Conservation (phyloP, 2,888 invertebrate species). For the Himalopsyche kuldschensis region DNA sequence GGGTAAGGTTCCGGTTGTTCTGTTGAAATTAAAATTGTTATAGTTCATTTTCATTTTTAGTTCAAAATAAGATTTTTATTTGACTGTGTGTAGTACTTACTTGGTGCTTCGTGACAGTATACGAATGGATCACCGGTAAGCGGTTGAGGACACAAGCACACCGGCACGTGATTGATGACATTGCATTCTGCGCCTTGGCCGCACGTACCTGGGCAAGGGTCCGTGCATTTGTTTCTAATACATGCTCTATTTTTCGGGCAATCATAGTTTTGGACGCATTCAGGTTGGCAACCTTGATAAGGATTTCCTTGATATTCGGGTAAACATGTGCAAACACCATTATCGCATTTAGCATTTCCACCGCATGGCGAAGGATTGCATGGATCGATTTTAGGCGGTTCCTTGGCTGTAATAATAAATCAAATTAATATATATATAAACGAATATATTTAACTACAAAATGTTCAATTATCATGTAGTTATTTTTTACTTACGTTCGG, state of each 20-base stretch:
- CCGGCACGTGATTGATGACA: slow-evolving; percentile 76
- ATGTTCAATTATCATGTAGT: background rate
- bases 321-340: slow-evolving; percentile 65
- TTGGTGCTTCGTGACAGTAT: slow-evolving; percentile 63
- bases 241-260: slow-evolving; percentile 72
- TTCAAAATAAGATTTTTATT: background rate
- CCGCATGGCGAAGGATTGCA: slow-evolving; percentile 71
- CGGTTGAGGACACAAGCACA: slow-evolving; percentile 72
- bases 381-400: slow-evolving; percentile 50
- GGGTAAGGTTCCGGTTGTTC: slow-evolving; percentile 48
- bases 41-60: background rate
- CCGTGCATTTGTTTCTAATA: slow-evolving; percentile 70
- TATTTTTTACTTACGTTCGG: slow-evolving; percentile 37
- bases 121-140: slow-evolving; percentile 80
- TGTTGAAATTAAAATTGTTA: background rate
- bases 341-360: slow-evolving; percentile 62
- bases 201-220: slow-evolving; percentile 75
- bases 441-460: slow-evolving; percentile 4
- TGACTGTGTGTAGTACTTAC: slow-evolving; percentile 47
- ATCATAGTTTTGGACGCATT: slow-evolving; percentile 75
- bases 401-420: slow-evolving; percentile 28
- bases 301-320: slow-evolving; percentile 69
- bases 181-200: slow-evolving; percentile 72
- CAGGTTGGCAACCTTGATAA: slow-evolving; percentile 71
- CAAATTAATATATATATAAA: background rate